Percentiles rank a stretch among this genome's conserved stretches.
Evolutionary conservation across 30 jellyfish, hydroid and myxozoan genomes (phyloP).

Genomic region (Mastigias papua): DNA sequence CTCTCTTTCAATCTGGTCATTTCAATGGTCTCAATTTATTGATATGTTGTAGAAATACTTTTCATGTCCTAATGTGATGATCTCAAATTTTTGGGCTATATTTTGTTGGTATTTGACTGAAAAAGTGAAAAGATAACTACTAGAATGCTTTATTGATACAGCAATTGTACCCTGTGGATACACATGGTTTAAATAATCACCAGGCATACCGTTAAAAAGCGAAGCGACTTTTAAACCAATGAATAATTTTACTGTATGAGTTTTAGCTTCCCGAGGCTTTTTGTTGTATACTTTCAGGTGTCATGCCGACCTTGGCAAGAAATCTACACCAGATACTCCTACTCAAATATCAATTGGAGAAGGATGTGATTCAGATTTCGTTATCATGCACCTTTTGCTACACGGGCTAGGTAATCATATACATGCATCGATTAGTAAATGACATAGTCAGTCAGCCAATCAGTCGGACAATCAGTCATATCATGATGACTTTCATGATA

Average conservation of each 20-base stretch:
- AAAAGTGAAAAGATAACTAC: no score
- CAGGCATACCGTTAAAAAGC: no score
- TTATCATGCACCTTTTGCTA: constrained; percentile 48
- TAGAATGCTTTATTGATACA: no score
- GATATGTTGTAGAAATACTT: neutral
- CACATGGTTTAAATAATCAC: no score
- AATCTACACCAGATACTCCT: constrained; percentile 18
- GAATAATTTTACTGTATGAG: no score
- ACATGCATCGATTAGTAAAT: neutral
- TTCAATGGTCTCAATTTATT: neutral
- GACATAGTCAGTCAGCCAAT: neutral
- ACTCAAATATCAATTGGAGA: constrained; percentile 65
- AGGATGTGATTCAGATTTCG: constrained; percentile 68
- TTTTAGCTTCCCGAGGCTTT: no score
- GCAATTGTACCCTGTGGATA: no score
- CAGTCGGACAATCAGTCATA: neutral
- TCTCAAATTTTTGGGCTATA: neutral
- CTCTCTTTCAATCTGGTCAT: neutral
- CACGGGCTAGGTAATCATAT: constrained; percentile 56
- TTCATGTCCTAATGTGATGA: neutral
- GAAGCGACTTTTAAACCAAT: no score
- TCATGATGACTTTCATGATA: no score
- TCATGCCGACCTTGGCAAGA: constrained; percentile 75
- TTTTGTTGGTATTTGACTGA: no score
- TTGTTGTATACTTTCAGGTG: constrained; percentile 49